These are phyloP conservation scores for Rhagonycha fulva DNA, from an alignment of 2,888 invertebrate genomes.

Conservation along the genomic window DNA sequence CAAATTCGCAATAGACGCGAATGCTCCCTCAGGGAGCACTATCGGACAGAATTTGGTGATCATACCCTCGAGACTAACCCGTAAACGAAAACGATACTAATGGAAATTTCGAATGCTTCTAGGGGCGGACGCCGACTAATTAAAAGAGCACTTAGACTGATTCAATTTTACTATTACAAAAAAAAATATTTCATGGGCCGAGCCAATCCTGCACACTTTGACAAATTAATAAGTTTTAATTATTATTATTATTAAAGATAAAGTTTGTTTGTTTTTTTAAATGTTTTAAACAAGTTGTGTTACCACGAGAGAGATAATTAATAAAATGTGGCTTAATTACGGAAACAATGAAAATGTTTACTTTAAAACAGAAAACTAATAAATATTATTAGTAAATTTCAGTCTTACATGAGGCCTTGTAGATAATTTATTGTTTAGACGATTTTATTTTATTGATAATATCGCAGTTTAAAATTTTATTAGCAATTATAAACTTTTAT, in stretches of 20 bases:
- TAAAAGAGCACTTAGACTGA: not conserved
- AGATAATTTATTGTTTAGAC: not conserved
- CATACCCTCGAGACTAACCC: not conserved
- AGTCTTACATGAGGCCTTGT: not conserved
- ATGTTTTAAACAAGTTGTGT: not conserved
- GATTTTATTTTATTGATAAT: not conserved
- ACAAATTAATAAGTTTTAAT: not conserved
- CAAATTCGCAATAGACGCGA: not conserved
- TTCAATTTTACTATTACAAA: not conserved
- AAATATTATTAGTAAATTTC: not conserved
- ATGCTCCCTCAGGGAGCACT: not conserved
- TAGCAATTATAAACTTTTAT: not conserved
- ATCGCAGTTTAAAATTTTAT: not conserved
- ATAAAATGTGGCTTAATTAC: not conserved
- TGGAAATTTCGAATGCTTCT: not conserved
- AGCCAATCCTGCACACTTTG: not conserved
- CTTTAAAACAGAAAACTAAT: not conserved
- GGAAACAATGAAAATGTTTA: not conserved
- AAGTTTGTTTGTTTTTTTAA: not conserved
- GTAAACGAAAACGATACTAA: not conserved
- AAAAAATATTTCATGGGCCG: not conserved
- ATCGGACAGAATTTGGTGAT: not conserved
- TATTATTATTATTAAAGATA: not conserved
- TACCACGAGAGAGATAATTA: not conserved
- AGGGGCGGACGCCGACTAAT: not conserved